Evolutionary conservation across 2,797 vertebrate genomes (phyloP).

Genomic region (Chaetodon trifasciatus): DNA sequence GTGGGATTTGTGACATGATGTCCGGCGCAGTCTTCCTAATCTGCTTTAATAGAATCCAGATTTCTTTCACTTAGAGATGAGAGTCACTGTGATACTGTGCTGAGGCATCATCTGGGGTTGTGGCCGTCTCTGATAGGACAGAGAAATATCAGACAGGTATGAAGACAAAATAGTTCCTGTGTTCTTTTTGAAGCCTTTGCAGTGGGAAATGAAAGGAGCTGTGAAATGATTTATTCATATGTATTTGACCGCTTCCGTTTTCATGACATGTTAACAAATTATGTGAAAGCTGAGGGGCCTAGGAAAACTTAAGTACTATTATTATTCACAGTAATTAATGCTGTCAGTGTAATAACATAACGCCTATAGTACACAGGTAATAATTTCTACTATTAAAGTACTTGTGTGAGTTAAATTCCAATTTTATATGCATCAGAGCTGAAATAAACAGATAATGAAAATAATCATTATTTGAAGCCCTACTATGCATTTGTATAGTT

Average conservation of each 20-base stretch:
- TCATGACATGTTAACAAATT: neutral
- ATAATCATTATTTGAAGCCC: neutral
- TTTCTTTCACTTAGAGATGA: slow-evolving; percentile 77
- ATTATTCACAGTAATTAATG: neutral
- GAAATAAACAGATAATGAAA: neutral
- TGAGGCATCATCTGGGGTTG: slow-evolving; percentile 52
- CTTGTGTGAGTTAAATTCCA: neutral
- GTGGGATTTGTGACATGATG: slow-evolving; percentile 78
- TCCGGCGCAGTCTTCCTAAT: slow-evolving; percentile 75
- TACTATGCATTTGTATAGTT: neutral
- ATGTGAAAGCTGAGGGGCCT: neutral
- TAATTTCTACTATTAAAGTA: neutral
- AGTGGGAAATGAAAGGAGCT: neutral
- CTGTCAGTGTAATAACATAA: neutral
- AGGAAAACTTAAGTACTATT: neutral
- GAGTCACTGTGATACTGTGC: slow-evolving; percentile 62
- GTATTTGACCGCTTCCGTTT: slow-evolving; percentile 9
- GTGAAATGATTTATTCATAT: slow-evolving; percentile 8
- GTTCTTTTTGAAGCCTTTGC: slow-evolving; percentile 13
- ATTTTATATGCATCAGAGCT: neutral
- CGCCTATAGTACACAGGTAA: neutral
- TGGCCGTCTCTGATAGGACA: slow-evolving; percentile 42
- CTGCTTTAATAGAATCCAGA: slow-evolving; percentile 80
- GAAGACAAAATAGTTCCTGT: slow-evolving; percentile 31
- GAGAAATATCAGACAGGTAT: slow-evolving; percentile 46